Percentiles rank a stretch among this genome's conserved stretches.
phyloP scores from a whole-genome alignment of 2,113 vertebrate species.

The Pongo pygmaeus region DNA sequence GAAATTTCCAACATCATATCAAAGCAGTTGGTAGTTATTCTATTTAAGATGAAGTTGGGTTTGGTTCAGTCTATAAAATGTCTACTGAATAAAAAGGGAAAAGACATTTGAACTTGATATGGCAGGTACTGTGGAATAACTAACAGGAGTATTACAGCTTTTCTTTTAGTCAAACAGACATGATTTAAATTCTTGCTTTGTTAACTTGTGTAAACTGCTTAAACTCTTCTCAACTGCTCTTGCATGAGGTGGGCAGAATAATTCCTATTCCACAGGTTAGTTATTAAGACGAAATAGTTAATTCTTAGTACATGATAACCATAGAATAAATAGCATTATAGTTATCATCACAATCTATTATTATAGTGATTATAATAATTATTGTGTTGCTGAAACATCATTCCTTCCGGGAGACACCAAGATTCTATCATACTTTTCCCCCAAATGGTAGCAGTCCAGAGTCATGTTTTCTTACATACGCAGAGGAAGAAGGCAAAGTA shows the following conservation, averaged over 20 bases:
- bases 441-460: not conserved
- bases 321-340: not conserved
- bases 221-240: not conserved
- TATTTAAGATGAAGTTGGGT: not conserved
- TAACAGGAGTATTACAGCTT: no score
- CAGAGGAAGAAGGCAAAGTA: not conserved
- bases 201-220: not conserved
- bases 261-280: not conserved
- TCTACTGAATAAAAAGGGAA: not conserved
- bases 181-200: not conserved
- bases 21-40: not conserved
- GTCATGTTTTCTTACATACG: not conserved
- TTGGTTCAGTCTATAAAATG: not conserved
- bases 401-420: not conserved
- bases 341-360: not conserved
- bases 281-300: not conserved
- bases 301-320: not conserved
- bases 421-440: not conserved
- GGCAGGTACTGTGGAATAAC: not conserved
- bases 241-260: not conserved
- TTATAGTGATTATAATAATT: not conserved
- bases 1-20: not conserved
- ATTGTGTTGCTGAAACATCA: not conserved
- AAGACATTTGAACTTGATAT: not conserved
- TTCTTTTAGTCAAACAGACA: not conserved